Percentiles rank a stretch among this genome's conserved stretches.
Conservation (phyloP, 2,113 vertebrate genomes). For the Pampusana beccarii region DNA sequence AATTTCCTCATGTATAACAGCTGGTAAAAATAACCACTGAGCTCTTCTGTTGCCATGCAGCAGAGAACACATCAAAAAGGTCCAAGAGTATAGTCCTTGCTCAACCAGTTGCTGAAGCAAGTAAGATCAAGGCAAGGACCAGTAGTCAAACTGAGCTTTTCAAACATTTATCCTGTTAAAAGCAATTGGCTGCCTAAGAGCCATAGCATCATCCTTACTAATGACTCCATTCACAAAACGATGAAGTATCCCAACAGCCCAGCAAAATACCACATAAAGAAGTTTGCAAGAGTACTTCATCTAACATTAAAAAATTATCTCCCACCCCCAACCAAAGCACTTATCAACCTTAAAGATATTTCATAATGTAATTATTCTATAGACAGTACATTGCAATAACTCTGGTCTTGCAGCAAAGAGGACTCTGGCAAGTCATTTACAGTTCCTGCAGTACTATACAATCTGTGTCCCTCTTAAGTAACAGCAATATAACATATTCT, state of each 20-base stretch:
- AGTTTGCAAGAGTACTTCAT: background rate
- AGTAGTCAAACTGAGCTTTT: background rate
- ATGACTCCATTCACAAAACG: background rate
- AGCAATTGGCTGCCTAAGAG: background rate
- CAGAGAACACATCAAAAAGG: background rate
- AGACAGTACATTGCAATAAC: background rate
- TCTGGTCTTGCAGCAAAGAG: background rate
- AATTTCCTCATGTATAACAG: conserved; percentile 43
- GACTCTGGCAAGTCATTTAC: background rate
- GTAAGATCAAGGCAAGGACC: background rate
- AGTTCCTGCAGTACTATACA: background rate
- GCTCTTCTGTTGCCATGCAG: background rate
- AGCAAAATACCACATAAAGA: background rate
- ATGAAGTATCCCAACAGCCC: background rate
- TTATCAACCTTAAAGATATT: background rate
- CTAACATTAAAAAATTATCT: background rate
- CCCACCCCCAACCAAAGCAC: background rate
- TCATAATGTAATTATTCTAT: background rate
- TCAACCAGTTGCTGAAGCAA: background rate
- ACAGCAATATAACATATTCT: background rate
- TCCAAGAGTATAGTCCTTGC: background rate
- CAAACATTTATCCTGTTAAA: background rate
- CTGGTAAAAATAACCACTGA: background rate
- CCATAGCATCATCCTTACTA: background rate
- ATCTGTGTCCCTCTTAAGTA: background rate